Evolutionary conservation across 2,113 vertebrate species (phyloP).

Genomic region (Rafetus swinhoei): DNA sequence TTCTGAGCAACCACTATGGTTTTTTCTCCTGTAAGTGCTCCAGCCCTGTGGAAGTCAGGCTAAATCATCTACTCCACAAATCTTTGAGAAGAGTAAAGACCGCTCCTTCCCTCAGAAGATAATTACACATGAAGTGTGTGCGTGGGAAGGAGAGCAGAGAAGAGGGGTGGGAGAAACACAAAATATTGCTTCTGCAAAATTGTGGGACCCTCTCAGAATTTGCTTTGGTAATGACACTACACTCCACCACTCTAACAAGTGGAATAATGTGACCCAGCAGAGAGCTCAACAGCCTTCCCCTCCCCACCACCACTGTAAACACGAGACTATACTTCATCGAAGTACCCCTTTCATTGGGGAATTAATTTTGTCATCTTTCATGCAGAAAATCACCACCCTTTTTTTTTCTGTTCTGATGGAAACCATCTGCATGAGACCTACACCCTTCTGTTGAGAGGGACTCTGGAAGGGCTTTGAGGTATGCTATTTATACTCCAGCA

Average conservation of each 20-base stretch:
- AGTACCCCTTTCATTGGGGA: not conserved
- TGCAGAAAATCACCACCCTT: not conserved
- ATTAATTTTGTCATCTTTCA: not conserved
- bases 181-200: not conserved
- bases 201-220: not conserved
- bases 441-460: not conserved
- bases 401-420: not conserved
- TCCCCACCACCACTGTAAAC: not conserved
- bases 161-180: not conserved
- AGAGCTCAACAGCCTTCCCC: not conserved
- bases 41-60: not conserved
- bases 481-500: not conserved
- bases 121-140: not conserved
- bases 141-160: not conserved
- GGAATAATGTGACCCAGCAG: not conserved
- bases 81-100: not conserved
- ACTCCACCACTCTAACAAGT: not conserved
- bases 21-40: too few species aligned
- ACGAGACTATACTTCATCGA: not conserved
- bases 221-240: not conserved
- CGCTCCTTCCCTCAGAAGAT: not conserved
- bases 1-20: too few species aligned
- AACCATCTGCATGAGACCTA: rapidly evolving
- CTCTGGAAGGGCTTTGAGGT: not conserved
- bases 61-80: not conserved